A percentile compares a stretch with the other conserved stretches of the same genome.
Evolutionary conservation across 2,797 vertebrate genomes (phyloP).

Genomic region (Parauchenoglanis ngamensis): DNA sequence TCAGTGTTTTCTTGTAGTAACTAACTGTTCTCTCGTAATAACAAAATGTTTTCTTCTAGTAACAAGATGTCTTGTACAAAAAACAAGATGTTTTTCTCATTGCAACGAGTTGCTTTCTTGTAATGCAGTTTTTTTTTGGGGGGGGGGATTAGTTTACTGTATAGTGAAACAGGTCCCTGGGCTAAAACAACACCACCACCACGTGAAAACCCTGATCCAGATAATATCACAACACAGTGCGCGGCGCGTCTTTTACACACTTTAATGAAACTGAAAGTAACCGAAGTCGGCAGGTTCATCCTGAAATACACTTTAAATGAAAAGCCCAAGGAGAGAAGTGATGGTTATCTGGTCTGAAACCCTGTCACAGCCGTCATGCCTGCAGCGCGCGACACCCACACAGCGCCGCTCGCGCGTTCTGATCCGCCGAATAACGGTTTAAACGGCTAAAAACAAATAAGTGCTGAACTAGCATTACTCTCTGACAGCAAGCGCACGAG

Average conservation of each 20-base stretch:
- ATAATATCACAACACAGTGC: not conserved
- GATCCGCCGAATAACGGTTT: constrained; percentile 10
- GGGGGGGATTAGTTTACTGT: not conserved
- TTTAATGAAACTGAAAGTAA: not conserved
- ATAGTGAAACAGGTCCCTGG: not conserved
- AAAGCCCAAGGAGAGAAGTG: no score
- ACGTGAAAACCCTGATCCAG: not conserved
- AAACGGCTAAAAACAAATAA: not conserved
- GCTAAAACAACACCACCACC: no score
- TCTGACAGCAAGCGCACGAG: not conserved
- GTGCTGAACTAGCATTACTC: not conserved
- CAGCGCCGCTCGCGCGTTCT: not conserved
- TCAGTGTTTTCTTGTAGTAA: no score
- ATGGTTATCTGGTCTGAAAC: no score
- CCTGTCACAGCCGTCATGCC: not conserved
- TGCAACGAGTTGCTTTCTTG: not conserved
- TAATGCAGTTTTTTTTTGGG: not conserved
- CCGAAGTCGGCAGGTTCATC: not conserved
- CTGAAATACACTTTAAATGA: no score
- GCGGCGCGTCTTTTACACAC: not conserved
- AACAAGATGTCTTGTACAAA: no score
- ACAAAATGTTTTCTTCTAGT: no score
- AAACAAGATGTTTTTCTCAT: no score
- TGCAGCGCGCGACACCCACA: not conserved
- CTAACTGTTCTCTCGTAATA: no score